phyloP scores from a whole-genome alignment of 1,140 invertebrate genomes.

The Cheumatopsyche charites region DNA sequence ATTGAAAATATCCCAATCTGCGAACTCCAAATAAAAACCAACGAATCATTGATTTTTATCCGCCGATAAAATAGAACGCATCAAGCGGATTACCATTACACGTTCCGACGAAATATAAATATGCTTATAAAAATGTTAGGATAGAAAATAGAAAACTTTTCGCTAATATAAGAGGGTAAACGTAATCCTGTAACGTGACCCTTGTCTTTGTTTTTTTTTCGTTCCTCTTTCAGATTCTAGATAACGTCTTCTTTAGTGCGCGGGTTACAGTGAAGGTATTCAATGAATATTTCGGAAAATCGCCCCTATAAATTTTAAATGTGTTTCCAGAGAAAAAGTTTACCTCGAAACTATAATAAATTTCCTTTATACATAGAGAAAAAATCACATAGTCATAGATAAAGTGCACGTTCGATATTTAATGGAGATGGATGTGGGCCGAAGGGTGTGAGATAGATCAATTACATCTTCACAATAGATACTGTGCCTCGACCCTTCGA shows the following conservation, averaged over 20 bases:
- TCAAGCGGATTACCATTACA: too few relatives aligned
- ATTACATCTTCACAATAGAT: slow-evolving; percentile 14
- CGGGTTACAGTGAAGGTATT: background rate
- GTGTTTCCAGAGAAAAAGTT: too few relatives aligned
- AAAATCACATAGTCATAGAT: too few relatives aligned
- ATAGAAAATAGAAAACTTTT: background rate
- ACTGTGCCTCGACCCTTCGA: background rate
- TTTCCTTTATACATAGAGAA: too few relatives aligned
- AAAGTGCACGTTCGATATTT: slow-evolving; percentile 25
- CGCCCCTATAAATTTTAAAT: too few relatives aligned
- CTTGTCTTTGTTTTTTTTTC: slow-evolving; percentile 1
- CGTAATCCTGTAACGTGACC: slow-evolving; percentile 19
- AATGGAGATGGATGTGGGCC: slow-evolving; percentile 13
- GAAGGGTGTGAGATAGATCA: slow-evolving; percentile 4
- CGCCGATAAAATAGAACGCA: too few relatives aligned
- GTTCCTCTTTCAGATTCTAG: background rate
- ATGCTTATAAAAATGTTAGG: background rate
- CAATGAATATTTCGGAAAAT: too few relatives aligned
- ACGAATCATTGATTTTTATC: too few relatives aligned
- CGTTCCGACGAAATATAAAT: slow-evolving; percentile 2
- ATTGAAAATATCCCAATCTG: too few relatives aligned
- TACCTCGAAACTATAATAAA: too few relatives aligned
- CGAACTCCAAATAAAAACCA: too few relatives aligned
- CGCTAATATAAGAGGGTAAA: background rate
- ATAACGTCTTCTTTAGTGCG: slow-evolving; percentile 2